phyloP scores from a whole-genome alignment of 1,140 invertebrate genomes.

The Psilanteris sp. region DNA sequence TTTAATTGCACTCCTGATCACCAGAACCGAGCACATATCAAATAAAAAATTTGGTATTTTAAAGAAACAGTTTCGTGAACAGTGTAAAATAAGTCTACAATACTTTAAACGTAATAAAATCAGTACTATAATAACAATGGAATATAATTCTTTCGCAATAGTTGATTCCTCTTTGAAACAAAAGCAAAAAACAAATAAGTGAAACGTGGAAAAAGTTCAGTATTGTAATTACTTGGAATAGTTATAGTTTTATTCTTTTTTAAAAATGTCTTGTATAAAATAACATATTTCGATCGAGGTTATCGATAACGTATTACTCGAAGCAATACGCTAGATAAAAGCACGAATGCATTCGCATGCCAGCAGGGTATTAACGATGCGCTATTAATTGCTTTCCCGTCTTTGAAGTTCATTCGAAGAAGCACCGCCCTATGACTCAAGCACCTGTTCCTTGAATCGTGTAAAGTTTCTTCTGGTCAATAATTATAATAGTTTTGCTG shows the following conservation, averaged over 20 bases:
- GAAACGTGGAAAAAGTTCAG: constrained; percentile 23
- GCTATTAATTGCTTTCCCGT: constrained; percentile 72
- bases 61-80: no score
- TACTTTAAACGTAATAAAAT: no score
- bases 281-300: constrained; percentile 38
- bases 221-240: constrained; percentile 45
- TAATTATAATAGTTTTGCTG: constrained; percentile 44
- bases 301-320: constrained; percentile 52
- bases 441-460: constrained; percentile 47
- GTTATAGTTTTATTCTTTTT: constrained; percentile 37
- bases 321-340: constrained; percentile 61
- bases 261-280: constrained; percentile 17
- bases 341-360: constrained; percentile 67
- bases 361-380: constrained; percentile 69
- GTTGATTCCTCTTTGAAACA: no score
- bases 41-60: no score
- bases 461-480: constrained; percentile 29
- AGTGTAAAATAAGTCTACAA: no score
- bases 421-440: constrained; percentile 50
- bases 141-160: no score
- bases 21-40: no score
- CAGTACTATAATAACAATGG: no score
- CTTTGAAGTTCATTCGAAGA: constrained; percentile 46
- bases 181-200: no score
- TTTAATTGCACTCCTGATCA: no score